Conservation (phyloP, 2,113 vertebrate species). For the Ploceus nigricollis region DNA sequence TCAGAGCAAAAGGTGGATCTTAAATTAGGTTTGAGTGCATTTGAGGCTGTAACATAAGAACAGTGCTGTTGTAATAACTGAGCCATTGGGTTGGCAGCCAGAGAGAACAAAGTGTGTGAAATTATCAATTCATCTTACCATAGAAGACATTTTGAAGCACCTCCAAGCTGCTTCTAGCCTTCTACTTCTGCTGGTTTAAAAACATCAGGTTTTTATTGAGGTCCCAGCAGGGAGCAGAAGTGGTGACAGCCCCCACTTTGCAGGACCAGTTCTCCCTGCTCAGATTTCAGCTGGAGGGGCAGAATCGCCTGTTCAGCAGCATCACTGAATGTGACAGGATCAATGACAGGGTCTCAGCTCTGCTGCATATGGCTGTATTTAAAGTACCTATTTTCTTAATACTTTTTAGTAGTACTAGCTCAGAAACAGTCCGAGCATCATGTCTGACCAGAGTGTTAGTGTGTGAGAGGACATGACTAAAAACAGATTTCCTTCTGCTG, state of each 20-base stretch:
- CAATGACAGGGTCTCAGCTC: background rate
- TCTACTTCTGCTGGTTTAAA: background rate
- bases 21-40: conserved; percentile 30
- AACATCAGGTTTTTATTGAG: background rate
- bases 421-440: background rate
- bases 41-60: background rate
- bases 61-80: background rate
- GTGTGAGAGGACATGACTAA: background rate
- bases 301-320: background rate
- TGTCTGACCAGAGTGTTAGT: background rate
- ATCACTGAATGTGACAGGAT: background rate
- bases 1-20: conserved; percentile 43
- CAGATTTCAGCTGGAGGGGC: rapidly evolving
- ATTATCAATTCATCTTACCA: background rate
- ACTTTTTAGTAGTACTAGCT: background rate
- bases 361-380: background rate
- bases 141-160: background rate
- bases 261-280: rapidly evolving
- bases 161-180: background rate
- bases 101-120: background rate
- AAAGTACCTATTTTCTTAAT: background rate
- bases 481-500: background rate
- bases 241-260: too few species aligned
- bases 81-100: conserved; percentile 1
- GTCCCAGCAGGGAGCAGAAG: background rate